Conservation (phyloP, 2,113 vertebrate genomes). For the Nothoprocta pentlandii region DNA sequence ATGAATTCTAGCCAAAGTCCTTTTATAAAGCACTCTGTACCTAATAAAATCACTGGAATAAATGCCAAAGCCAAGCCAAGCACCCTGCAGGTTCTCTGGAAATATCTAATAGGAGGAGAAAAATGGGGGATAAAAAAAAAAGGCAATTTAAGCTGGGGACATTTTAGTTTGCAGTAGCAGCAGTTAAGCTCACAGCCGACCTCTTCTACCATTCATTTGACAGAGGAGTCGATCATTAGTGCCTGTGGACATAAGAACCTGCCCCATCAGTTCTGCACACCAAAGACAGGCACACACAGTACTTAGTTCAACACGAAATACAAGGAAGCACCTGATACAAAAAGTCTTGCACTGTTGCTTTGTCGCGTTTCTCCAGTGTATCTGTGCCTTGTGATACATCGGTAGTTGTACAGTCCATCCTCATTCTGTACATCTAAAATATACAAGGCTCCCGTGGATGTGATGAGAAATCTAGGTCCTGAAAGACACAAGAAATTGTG, state of each 20-base stretch:
- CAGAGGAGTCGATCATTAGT: neutral
- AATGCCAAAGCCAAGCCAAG: neutral
- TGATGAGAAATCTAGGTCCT: slow-evolving; percentile 99
- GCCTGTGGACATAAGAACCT: rapidly evolving
- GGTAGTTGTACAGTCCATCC: slow-evolving; percentile 98
- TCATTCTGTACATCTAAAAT: slow-evolving; percentile 99
- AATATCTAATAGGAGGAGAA: neutral
- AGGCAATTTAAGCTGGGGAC: neutral
- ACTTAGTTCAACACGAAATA: neutral
- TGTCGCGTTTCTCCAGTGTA: slow-evolving; percentile 98
- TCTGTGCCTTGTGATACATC: slow-evolving; percentile 95
- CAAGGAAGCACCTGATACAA: slow-evolving; percentile 88
- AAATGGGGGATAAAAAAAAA: neutral
- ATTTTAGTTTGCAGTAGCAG: neutral
- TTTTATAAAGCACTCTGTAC: neutral
- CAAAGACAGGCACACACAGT: neutral
- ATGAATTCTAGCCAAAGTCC: neutral
- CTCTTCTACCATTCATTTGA: neutral
- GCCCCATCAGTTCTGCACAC: neutral
- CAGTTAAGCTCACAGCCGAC: neutral
- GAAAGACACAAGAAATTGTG: slow-evolving; percentile 65
- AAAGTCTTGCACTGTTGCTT: slow-evolving; percentile 98
- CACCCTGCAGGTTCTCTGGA: neutral
- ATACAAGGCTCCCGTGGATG: slow-evolving; percentile 99
- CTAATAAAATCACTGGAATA: neutral